Base-by-base conservation (phyloP, 2,113 vertebrate genomes). In the Globicephala melas region DNA sequence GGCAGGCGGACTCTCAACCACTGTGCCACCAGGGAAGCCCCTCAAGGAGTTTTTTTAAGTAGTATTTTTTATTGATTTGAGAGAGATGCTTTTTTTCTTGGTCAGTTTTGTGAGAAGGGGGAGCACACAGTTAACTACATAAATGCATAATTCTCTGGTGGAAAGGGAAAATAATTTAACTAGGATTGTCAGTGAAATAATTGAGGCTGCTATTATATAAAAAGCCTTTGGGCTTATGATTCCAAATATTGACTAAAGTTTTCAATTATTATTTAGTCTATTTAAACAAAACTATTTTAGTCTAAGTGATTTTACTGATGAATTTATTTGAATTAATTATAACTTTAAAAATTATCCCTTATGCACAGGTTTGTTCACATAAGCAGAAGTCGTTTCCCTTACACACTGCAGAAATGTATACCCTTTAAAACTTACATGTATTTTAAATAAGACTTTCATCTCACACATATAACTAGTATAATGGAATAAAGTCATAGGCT, bases 401-500 rank as follows among this genome's bases (percentile, higher is more conserved):
- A 76, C 94, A 92, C 33, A 90, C 6, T 68, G 10, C 5, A 90
- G 80, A 79, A 92, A 68, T 47, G 25, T 21, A 41, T 55, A 17
- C 2, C 47, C 3, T 81, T 85, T 95, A 33, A 95, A 96, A 94
- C 33, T 88, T 44, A 79, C 31, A 86, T 7, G 0, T 9, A 53
- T 80, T 86, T 89, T 58, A 95, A 79, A 79, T 21, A 91, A 86
- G 21, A 50, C 15, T 93, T 91, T 86, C 36, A 25, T 60, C 80
- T 96, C 76, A 55, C n/a, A 86, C 26, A n/a, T 23, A 73, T 65
- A 91, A 77, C 67, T 96, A 73, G 20, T n/a, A 65, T 36, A 90
- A 71, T 91, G 94, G 91, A 98, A 96, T 96, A 97, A 97, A 98
- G 98, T 98, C 94, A 98, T 96, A 97, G 97, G 97, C 95, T 84